Evolutionary conservation across 2,888 invertebrate genomes (phyloP), one percentile per base, ranked within the genome.

Genomic region (Euzetes globulus): DNA sequence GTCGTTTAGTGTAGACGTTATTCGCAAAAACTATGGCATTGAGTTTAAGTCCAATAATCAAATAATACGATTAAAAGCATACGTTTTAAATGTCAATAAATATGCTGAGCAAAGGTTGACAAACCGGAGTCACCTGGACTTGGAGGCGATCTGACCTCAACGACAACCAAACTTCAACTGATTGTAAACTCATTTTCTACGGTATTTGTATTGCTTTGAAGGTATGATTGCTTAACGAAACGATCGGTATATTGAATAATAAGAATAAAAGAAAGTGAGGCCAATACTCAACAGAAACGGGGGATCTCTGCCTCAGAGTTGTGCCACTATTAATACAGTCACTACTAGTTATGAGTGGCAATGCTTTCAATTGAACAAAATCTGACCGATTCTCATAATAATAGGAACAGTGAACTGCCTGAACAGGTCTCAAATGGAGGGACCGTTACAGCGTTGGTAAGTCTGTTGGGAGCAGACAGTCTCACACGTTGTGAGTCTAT

Each of bases 351-450:
- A 33, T 17, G 17, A 52, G 52, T 19, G 19, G 19, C 52, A 6
- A 19, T 13, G 60, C 60, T 60, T 27, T 15, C 60, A 60, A 27
- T 60, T 15, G 60, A 11, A 60, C 17, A 27, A 58, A 60, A 60
- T 60, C 22, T 27, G 15, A 60, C 15, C 13, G 27, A 60, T 60
- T 25, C 22, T 58, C 15, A 22, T 58, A 25, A 58, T 58, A 58
- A 58, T 33, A 33, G 33, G 33, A 33, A 33, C 33, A 33, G 33
- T 33, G 33, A 33, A 33, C 7, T 65, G 65, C 15, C 60, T 65
- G 65, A 65, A 65, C 65, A 65, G 65, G 65, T 65, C 65, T 65
- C n/a, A 29, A 65, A 65, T 65, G 65, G n/a, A 65, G 29, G 29
- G 65, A 65, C 65, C 65, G 65, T 65, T 65, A 65, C 37, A 65